Evolutionary conservation across 2,113 vertebrate genomes (phyloP), one percentile per base, ranked within the genome.

Genomic region (Limnothrissa miodon): DNA sequence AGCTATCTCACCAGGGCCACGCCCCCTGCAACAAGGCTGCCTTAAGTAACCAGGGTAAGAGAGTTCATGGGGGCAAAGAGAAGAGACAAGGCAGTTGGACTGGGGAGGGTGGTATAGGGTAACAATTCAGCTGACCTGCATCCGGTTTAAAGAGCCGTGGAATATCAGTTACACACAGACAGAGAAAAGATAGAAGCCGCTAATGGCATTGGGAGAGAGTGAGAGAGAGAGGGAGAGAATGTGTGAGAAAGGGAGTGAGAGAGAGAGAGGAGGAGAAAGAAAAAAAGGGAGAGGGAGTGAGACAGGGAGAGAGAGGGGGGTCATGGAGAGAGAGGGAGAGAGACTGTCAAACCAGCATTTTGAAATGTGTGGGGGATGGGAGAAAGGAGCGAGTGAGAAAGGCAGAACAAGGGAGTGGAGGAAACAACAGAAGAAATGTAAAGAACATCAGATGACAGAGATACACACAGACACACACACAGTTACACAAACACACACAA

Each of bases 31-130:
- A 45, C 11, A 44, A 44, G 70, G 25, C 62, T 81, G 83, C 78
- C 66, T 85, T 85, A 81, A 42, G 84, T 82, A 84, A 84, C 70
- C 13, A 15, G 66, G 66, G 66, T 74, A 81, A 42, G 42, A 84
- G 85, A 79, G 51, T 48, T 83, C 79, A 82, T 19, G 25, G 33
- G 51, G 78, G 59, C 36, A 82, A 46, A 82, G 29, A 74, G 70
- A 45, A 39, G 66, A 78, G 44, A 83, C 66, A 5, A 10, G 29
- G 62, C 8, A 25, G 62, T 19, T 10, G 62, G 11, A 10, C 29
- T 10, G 25, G 10, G 66, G 1, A 13, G 29, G 66, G 51, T 36
- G 36, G 29, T 6, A 36, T 39, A 59, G 36, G 56, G 51, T 74
- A 29, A 33, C 66, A 74, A 74, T 39, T 66, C 59, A 66, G 59